Evolutionary conservation across 2,113 vertebrate species (phyloP), one percentile per base, ranked within the genome.

Genomic region (Saccopteryx bilineata): DNA sequence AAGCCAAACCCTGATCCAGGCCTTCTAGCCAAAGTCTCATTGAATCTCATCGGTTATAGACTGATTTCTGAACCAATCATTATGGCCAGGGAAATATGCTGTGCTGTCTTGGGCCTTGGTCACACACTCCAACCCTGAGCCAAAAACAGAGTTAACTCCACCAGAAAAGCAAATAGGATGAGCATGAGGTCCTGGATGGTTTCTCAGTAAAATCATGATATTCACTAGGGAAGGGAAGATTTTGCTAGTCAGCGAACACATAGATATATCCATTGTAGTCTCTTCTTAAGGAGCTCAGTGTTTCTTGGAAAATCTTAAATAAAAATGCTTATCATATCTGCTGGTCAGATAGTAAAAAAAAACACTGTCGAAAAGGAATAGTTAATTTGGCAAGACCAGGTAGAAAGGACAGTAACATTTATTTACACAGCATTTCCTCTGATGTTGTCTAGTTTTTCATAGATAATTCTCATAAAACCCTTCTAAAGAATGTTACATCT

Each of bases 301-400:
- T 66, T 63, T 68, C 28, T 26, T 76, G 54, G 60, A 60, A 90
- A 84, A 33, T 69, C 81, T 74, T 78, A 83, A 69, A 79, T 82
- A 90, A 96, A 89, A 68, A 66, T 58, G 31, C 50, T 81, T 31
- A 68, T 84, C 84, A 81, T 81, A 69, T 92, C 58, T 58, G 33
- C 23, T 58, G 50, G 76, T 48, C 46, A 63, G 69, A 83, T 3
- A 80, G 69, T 50, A 56, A 56, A 92, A 31, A 31, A 90, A 79
- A 84, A 75, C n/a, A 69, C 9, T 7, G 28, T 19, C 23, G 39
- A 78, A n/a, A 28, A 66, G 68, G 72, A 68, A 91, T 68, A 89
- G 63, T 56, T 89, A 50, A 46, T 10, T 72, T 46, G 48, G 65
- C 60, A 92, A 94, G 72, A 80, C 72, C 21, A 52, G 24, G 39